Base-by-base conservation (phyloP, 2,113 vertebrate genomes). In the Elachura formosa region DNA sequence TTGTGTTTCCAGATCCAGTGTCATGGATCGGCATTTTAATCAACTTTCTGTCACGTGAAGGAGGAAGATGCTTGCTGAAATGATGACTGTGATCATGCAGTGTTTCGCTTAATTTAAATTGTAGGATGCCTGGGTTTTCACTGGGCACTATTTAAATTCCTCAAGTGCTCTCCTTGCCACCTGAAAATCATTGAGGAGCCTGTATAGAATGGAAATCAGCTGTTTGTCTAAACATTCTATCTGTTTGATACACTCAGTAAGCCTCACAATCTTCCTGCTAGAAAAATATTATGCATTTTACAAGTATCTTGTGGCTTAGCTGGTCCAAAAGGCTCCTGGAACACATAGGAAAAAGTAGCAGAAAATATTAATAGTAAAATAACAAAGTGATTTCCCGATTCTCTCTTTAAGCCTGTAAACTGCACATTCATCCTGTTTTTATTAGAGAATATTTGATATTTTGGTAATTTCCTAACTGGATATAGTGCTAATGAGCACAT, bases 401-500 rank as follows among this genome's bases (percentile, higher is more conserved):
- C 64, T 67, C 15, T 90, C 43, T 79, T 82, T 64, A 63, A 78
- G 34, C 34, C 58, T 71, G 25, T 52, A 52, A 93, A 77, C 11
- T 58, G n/a, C 69, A 36, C 2, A 0, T 41, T 77, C 48, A 26
- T 49, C 25, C 38, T 76, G 5, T 7, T 73, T 83, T 79, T 80
- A 36, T 79, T 85, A 33, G 33, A 24, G 9, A 6, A 1, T 26
- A 38, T 55, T 67, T 82, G 31, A 10, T 64, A 43, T 26, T 90
- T 87, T 51, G 29, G 6, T 91, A 23, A 29, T 73, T 24, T 76
- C 12, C 14, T 68, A 33, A 29, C 11, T 56, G 55, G 51, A 40
- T 87, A 29, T 55, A 87, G 80, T 93, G 71, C 88, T 97, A 94
- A 98, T 78, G 59, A 89, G 33, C 34, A 9, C 19, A 55, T 97